Evolutionary conservation across 2,113 vertebrate species (phyloP), one percentile per base, ranked within the genome.

Genomic region (Synchiropus splendidus): DNA sequence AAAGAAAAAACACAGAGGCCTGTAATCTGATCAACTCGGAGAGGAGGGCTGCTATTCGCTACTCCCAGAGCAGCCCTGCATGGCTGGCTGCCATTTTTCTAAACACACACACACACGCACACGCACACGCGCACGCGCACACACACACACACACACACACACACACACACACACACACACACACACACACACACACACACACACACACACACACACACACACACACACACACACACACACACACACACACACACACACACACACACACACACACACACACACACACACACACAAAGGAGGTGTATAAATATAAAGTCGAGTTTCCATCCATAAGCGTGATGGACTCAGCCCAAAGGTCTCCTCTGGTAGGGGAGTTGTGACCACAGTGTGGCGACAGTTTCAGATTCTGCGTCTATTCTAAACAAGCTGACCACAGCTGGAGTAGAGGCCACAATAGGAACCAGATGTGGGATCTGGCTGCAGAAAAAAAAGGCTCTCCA

Each of bases 391-490:
- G 85, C 75, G 58, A 70, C 54, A 75, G 66, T 83, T 87, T 85
- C 80, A 79, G 70, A 74, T 81, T 86, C 79, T 78, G 80, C 52
- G 70, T 78, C 76, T 75, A 72, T 83, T 82, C 79, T 81, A 86
- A 89, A 85, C 71, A 81, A 82, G 62, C 44, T 49, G 80, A 85
- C 83, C 86, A 61, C 85, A 87, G 63, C 72, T 79, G 75, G 75
- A 84, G 83, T 48, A 75, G 1, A 72, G 54, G 61, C 76, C 80
- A 49, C 80, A 86, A 88, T 75, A 78, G 55, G 78, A 90, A 89
- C 84, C 82, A 89, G 74, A 88, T 88, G 84, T 83, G 68, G 61
- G 65, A 72, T 44, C 45, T 54, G 15, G 61, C 83, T 78, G 59
- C 80, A 86, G 79, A 51, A 57, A 48, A 51, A 57, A 45, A 36